Evolutionary conservation across 2,888 invertebrate species (phyloP).

Genomic region (Drosophila seclusa): DNA sequence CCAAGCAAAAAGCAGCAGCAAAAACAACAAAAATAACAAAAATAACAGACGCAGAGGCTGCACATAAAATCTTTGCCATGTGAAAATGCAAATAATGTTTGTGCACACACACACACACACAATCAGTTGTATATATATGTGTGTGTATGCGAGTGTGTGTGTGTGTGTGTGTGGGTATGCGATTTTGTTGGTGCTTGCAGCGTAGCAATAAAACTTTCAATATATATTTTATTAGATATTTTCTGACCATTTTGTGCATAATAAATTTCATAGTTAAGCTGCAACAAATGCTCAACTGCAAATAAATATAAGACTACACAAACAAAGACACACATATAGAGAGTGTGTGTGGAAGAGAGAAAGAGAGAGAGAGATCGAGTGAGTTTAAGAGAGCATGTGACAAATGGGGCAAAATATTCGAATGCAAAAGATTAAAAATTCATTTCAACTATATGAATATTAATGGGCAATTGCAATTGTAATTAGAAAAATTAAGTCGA

Average conservation of each 20-base stretch:
- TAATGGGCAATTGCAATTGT: background rate
- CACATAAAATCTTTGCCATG: conserved; percentile 54
- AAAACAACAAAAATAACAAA: background rate
- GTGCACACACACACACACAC: background rate
- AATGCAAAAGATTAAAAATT: conserved; percentile 8
- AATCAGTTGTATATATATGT: background rate
- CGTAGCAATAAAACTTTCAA: conserved; percentile 76
- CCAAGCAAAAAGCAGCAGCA: conserved; percentile 44
- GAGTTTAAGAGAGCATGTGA: background rate
- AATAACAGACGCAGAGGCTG: conserved; percentile 28
- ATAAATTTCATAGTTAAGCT: conserved; percentile 65
- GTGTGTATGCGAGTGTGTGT: background rate
- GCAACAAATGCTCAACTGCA: conserved; percentile 35
- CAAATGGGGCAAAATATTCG: background rate
- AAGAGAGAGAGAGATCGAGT: background rate
- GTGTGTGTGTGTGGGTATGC: conserved; percentile 11
- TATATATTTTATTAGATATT: conserved; percentile 74
- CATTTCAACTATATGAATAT: conserved; percentile 20
- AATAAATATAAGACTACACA: conserved; percentile 17
- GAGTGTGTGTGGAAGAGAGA: too few species aligned
- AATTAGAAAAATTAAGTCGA: background rate
- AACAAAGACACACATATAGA: background rate
- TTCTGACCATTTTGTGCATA: conserved; percentile 68
- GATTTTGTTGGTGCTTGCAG: conserved; percentile 17
- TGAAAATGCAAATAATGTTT: conserved; percentile 64